Conservation (phyloP, 2,113 vertebrate genomes). For the Coregonus clupeaformis region DNA sequence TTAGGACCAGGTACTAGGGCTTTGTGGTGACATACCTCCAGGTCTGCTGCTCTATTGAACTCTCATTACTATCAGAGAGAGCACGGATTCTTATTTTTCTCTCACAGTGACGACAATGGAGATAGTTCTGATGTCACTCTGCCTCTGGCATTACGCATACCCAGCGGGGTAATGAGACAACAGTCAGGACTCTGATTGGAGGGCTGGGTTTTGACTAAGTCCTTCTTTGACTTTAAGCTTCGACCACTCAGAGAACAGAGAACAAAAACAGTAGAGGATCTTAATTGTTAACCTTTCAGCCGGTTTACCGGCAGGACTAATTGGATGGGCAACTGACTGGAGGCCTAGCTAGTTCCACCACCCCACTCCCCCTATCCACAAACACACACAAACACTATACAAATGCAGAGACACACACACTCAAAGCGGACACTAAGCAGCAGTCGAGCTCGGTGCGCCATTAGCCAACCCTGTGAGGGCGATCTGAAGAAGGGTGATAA, state of each 20-base stretch:
- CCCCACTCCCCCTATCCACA: neutral
- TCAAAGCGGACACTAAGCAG: neutral
- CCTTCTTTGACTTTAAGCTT: neutral
- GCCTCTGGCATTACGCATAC: too few relatives aligned
- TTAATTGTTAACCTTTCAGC: neutral
- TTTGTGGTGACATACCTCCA: too few relatives aligned
- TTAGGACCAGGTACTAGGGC: too few relatives aligned
- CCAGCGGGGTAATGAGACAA: neutral
- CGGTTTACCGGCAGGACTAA: neutral
- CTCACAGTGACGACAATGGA: neutral
- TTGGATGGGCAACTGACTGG: neutral
- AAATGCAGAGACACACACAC: too few relatives aligned
- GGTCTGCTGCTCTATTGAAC: too few relatives aligned
- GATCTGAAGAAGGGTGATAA: neutral
- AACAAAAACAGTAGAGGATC: too few relatives aligned
- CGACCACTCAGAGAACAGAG: too few relatives aligned
- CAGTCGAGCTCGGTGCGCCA: neutral
- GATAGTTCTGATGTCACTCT: neutral
- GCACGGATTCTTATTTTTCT: too few relatives aligned
- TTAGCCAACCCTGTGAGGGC: constrained; percentile 2
- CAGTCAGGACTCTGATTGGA: neutral
- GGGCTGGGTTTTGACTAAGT: neutral
- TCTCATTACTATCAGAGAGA: neutral
- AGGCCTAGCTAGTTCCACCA: neutral
- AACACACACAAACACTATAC: too few relatives aligned